Base-by-base conservation (phyloP, 2,797 vertebrate species). In the Brachyalestes nurse region DNA sequence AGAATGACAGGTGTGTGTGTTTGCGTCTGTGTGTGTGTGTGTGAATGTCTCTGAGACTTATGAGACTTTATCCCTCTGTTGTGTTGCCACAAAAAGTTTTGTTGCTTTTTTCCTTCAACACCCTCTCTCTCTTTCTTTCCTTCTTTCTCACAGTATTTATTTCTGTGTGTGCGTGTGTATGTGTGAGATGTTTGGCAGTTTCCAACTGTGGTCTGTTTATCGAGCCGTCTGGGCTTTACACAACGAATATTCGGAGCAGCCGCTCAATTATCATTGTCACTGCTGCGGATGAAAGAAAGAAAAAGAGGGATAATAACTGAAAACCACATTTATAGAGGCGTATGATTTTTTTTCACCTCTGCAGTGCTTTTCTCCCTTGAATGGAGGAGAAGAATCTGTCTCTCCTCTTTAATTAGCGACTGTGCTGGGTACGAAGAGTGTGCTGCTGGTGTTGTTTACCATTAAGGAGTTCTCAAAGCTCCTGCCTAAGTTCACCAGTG, bases 121-220 rank as follows among this genome's bases (percentile, higher is more conserved):
- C 51, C 9, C 14, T 23, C 4, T 21, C 16, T 25, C 38, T 34
- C 45, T 25, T 17, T 69, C 60, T 47, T 53, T 66, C 71, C 38
- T 21, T 19, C 60, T 47, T 51, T 57, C 66, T 42, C 72, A 51
- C 42, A 55, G 21, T 67, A 25, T 78, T 58, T 67, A n/a, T 66
- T 25, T 81, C 40, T 77, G 23, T 82, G 55, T 67, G 23, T 65
- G 21, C 3, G 28, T 28, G 28, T 28, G 28, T 47, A 38, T 81
- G 60, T 85, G 78, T 76, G 79, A 76, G 64, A 61, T 82, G 45
- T 78, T 38, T 86, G 86, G 86, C 84, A 83, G 82, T 82, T 86
- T 82, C 80, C 88, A 89, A 91, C 88, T 89, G 84, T 86, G 64
- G 74, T 60, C 82, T 86, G 86, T 89, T 88, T 84, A 83, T 84